These are phyloP conservation scores for Rambutsinella grinnellia DNA, from an alignment of 2,888 invertebrate species.

Conservation along the genomic window DNA sequence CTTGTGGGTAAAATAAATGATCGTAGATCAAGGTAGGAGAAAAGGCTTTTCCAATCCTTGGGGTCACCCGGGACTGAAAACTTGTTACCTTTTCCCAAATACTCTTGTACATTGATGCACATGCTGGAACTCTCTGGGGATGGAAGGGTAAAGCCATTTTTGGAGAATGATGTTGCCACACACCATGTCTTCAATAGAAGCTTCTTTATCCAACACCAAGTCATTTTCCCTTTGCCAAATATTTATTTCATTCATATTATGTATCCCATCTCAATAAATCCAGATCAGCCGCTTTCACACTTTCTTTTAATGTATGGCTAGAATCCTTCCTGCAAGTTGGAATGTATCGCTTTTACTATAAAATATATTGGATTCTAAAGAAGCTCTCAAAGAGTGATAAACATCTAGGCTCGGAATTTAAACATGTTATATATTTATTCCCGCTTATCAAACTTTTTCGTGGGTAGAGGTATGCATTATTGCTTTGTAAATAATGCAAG, in stretches of 20 bases:
- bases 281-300: constrained; percentile 55
- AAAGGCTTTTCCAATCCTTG: constrained; percentile 59
- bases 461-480: too few species aligned
- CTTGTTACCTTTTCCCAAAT: constrained; percentile 59
- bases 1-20: constrained; percentile 55
- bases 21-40: constrained; percentile 64
- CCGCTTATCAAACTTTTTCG: too few species aligned
- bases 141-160: constrained; percentile 59
- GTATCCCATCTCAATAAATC: constrained; percentile 64
- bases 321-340: too few species aligned
- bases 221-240: constrained; percentile 56
- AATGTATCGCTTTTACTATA: too few species aligned
- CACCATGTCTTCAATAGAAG: too few species aligned
- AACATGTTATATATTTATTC: too few species aligned
- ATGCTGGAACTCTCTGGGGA: constrained; percentile 54
- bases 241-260: constrained; percentile 64
- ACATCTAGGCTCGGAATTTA: too few species aligned
- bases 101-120: constrained; percentile 45
- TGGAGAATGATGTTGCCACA: constrained; percentile 29
- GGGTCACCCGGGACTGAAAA: constrained; percentile 64
- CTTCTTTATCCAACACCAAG: constrained; percentile 31
- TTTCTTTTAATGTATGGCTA: constrained; percentile 50
- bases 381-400: too few species aligned
- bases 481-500: too few species aligned
- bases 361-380: too few species aligned